phyloP scores from a whole-genome alignment of 2,797 vertebrate species.

The Ispidina picta region DNA sequence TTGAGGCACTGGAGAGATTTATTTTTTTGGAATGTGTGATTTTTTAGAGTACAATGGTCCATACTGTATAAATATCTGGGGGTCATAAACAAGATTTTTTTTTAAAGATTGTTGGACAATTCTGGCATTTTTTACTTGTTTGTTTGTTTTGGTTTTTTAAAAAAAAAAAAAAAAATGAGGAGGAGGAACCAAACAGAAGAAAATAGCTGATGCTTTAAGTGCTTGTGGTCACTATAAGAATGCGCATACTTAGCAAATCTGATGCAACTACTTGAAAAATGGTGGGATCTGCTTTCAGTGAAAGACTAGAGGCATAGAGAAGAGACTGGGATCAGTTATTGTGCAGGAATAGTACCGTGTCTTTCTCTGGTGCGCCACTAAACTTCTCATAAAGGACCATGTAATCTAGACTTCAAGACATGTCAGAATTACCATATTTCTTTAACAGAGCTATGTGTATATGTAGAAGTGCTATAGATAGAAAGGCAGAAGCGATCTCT shows the following conservation, averaged over 20 bases:
- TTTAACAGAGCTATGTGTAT: background rate
- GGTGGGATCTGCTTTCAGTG: background rate
- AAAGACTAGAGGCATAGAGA: background rate
- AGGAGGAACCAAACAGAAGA: background rate
- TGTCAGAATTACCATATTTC: background rate
- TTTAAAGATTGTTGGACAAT: background rate
- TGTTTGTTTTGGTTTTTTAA: background rate
- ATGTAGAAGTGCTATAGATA: background rate
- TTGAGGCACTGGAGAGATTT: background rate
- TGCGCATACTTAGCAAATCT: conserved; percentile 17
- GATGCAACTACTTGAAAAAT: background rate
- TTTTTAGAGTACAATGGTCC: background rate
- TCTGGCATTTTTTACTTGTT: background rate
- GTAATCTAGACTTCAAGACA: background rate
- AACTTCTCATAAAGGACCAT: background rate
- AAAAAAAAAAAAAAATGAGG: background rate
- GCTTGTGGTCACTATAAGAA: background rate
- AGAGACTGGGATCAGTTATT: background rate
- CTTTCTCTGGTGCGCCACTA: background rate
- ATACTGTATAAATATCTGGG: background rate
- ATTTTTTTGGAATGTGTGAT: background rate
- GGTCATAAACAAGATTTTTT: background rate
- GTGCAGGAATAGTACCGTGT: background rate
- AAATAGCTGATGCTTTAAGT: background rate
- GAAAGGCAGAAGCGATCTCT: background rate